phyloP scores from a whole-genome alignment of 2,797 vertebrate genomes.

The Phoxinus dragarum region DNA sequence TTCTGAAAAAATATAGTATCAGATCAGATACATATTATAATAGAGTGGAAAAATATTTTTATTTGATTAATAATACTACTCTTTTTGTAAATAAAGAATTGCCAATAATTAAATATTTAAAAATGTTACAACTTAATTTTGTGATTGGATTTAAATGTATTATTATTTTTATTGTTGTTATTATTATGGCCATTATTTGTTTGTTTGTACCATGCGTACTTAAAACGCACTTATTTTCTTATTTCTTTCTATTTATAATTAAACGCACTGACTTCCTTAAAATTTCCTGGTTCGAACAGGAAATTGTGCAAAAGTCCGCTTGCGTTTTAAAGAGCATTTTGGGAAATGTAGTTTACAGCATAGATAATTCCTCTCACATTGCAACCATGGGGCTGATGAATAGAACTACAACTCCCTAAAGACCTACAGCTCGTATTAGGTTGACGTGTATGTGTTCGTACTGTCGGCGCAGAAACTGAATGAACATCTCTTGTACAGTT shows the following conservation, averaged over 20 bases:
- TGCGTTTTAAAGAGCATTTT: neutral
- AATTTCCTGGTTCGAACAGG: neutral
- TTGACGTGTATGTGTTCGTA: conserved; percentile 74
- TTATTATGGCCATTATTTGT: neutral
- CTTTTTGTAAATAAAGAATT: neutral
- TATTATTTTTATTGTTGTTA: neutral
- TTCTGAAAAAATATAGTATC: neutral
- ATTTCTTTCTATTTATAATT: no score
- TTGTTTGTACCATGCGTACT: no score
- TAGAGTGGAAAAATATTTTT: neutral
- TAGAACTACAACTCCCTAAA: conserved; percentile 76
- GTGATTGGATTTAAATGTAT: neutral
- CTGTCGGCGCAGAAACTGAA: conserved; percentile 19
- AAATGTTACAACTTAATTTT: neutral
- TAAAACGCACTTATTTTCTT: neutral
- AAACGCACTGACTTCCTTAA: no score
- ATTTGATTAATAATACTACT: neutral
- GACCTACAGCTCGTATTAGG: neutral
- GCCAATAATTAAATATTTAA: neutral
- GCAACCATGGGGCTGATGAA: neutral
- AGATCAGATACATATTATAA: neutral
- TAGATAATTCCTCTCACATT: no score
- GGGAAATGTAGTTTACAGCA: neutral
- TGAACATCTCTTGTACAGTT: conserved; percentile 16
- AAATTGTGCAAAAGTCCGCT: neutral